Conservation (phyloP, 2,888 invertebrate genomes). For the Apodemia duryi region DNA sequence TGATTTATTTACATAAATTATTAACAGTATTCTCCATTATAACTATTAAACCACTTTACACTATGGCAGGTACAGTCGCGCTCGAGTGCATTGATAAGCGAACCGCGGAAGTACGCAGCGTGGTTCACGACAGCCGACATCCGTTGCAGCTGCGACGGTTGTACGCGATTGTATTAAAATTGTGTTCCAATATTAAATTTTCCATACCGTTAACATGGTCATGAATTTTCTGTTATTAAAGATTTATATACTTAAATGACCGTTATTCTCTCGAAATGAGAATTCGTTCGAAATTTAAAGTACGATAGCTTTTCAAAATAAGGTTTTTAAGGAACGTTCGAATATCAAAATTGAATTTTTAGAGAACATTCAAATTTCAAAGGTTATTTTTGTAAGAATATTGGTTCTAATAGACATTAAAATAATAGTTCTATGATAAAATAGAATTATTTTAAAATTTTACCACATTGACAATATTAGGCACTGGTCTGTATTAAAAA, state of each 20-base stretch:
- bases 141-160: conserved; percentile 38
- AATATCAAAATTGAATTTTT: too few species aligned
- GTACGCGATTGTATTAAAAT: conserved; percentile 28
- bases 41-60: neutral
- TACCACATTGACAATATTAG: too few species aligned
- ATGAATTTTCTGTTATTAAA: neutral
- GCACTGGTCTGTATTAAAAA: too few species aligned
- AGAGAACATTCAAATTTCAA: too few species aligned
- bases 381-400: too few species aligned
- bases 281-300: neutral
- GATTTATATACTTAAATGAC: neutral
- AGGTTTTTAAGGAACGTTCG: too few species aligned
- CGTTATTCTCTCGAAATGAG: neutral
- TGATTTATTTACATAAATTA: neutral
- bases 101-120: conserved; percentile 37
- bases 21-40: neutral
- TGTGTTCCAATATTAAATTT: conserved; percentile 1
- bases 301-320: neutral
- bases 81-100: conserved; percentile 25
- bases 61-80: conserved; percentile 11
- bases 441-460: too few species aligned
- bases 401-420: too few species aligned
- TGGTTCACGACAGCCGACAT: conserved; percentile 43
- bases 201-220: neutral
- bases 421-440: too few species aligned